Evolutionary conservation across 2,113 vertebrate genomes (phyloP).

Genomic region (Mellivora capensis): DNA sequence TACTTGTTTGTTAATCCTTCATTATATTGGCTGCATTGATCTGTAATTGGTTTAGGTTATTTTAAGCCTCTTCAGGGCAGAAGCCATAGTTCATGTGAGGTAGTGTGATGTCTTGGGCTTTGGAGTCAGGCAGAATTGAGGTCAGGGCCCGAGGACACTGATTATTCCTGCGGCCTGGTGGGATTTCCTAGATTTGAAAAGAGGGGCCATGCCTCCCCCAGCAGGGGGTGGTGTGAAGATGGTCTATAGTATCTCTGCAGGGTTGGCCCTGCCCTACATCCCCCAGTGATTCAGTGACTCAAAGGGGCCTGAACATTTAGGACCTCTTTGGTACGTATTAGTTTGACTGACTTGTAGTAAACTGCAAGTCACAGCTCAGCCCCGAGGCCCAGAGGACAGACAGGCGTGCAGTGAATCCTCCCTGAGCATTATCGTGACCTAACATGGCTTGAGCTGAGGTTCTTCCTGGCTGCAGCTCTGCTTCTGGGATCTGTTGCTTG

Average conservation of each 20-base stretch:
- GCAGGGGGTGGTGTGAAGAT: background rate
- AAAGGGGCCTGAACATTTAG: background rate
- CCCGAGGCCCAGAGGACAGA: background rate
- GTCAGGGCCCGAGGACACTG: background rate
- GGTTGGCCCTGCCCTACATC: background rate
- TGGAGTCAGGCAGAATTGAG: slow-evolving; percentile 6
- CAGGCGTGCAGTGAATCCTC: background rate
- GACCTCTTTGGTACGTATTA: background rate
- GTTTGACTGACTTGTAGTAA: background rate
- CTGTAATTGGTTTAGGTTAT: slow-evolving; percentile 16
- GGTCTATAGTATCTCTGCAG: background rate
- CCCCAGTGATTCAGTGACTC: background rate
- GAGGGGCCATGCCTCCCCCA: background rate
- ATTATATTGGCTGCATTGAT: background rate
- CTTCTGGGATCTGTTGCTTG: slow-evolving; percentile 54
- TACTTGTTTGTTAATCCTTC: background rate
- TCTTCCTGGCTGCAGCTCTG: slow-evolving; percentile 54
- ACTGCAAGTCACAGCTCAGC: background rate
- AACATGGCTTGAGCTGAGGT: slow-evolving; percentile 26
- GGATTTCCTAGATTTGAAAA: background rate
- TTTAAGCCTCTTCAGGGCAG: slow-evolving; percentile 40
- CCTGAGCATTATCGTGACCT: background rate
- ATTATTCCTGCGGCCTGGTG: background rate
- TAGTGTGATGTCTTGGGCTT: background rate
- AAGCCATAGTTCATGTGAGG: background rate